A percentile compares a stretch with the other conserved stretches of the same genome.
These are phyloP conservation scores for Desmodus rotundus DNA, from an alignment of 2,113 vertebrate genomes.

Conservation along the genomic window DNA sequence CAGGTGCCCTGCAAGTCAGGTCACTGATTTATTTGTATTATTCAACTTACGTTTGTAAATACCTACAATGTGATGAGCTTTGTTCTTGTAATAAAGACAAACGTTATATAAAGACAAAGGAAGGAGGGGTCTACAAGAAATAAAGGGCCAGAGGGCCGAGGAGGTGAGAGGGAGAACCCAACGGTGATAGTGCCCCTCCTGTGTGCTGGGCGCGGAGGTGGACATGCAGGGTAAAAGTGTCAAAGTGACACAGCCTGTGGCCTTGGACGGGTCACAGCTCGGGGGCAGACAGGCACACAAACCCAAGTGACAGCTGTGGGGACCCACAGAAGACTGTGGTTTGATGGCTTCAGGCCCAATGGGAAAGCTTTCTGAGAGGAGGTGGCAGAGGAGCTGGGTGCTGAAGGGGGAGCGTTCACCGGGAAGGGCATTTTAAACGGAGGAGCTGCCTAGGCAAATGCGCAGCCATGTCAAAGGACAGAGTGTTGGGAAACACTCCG, in stretches of 20 bases:
- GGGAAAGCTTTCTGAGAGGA: not conserved
- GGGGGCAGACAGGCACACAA: not conserved
- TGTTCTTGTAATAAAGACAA: not conserved
- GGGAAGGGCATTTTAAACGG: not conserved
- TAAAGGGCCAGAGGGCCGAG: not conserved
- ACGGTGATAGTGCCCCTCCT: rapidly evolving
- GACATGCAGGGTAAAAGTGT: not conserved
- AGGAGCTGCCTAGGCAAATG: not conserved
- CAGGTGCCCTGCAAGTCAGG: not conserved
- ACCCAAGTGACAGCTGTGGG: not conserved
- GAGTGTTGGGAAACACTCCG: not conserved
- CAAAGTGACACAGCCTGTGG: too few species aligned
- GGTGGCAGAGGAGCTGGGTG: not conserved
- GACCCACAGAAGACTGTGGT: not conserved
- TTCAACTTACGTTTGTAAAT: not conserved
- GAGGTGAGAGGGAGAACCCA: not conserved
- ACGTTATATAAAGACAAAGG: not conserved
- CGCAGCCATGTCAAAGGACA: not conserved
- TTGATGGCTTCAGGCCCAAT: not conserved
- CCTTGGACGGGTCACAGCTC: not conserved
- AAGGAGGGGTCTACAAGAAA: not conserved
- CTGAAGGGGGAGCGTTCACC: not conserved
- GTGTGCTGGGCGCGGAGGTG: rapidly evolving
- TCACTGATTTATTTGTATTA: not conserved
- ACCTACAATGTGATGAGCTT: not conserved